phyloP scores from a whole-genome alignment of 2,113 vertebrate genomes.

The Eira barbara region DNA sequence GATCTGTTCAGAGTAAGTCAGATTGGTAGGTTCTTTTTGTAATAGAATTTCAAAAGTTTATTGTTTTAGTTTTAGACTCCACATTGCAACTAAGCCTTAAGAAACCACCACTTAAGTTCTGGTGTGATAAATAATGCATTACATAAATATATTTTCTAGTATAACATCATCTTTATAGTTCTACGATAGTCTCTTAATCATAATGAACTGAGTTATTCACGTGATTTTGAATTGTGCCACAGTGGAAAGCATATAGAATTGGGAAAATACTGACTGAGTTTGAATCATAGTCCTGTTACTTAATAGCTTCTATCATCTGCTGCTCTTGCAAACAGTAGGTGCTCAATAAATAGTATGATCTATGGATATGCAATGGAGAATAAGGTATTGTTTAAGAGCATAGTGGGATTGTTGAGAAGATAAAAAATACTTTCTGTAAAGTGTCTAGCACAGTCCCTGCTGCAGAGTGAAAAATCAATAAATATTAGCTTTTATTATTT shows the following conservation, averaged over 20 bases:
- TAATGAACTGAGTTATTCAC: not conserved
- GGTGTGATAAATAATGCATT: not conserved
- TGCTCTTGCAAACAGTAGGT: not conserved
- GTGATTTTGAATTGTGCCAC: not conserved
- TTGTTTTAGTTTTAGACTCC: not conserved
- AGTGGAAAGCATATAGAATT: not conserved
- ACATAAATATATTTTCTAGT: not conserved
- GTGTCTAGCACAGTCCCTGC: not conserved
- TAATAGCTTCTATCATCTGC: not conserved
- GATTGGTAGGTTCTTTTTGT: not conserved
- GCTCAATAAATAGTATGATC: not conserved
- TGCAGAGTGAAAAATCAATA: not conserved
- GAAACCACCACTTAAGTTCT: not conserved
- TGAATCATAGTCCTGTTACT: not conserved
- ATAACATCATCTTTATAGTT: not conserved
- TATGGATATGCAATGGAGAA: not conserved
- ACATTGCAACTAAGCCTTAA: not conserved
- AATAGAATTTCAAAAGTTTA: not conserved
- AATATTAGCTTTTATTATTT: not conserved
- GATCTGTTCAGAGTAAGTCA: not conserved
- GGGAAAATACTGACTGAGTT: not conserved
- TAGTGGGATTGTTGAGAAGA: not conserved
- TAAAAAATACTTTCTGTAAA: not conserved
- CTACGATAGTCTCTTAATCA: not conserved
- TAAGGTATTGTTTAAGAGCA: not conserved